Evolutionary conservation across 2,888 invertebrate species (phyloP), one percentile per base, ranked within the genome.

Genomic region (Acrocyrtus sp.): DNA sequence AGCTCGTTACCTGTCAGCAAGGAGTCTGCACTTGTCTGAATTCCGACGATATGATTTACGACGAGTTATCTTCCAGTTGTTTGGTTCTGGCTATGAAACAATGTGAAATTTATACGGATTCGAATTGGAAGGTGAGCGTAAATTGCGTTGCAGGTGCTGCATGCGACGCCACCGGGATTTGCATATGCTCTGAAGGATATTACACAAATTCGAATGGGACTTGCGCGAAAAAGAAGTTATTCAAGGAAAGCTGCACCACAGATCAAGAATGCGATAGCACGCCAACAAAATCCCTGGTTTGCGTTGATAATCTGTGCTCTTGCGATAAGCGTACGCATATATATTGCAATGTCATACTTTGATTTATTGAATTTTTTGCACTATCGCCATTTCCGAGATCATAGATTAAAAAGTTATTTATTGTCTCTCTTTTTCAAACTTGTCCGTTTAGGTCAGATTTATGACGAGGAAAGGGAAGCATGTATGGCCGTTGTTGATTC

Each of bases 401-500:
- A n/a, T n/a, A n/a, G n/a, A n/a, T n/a, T n/a, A n/a, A n/a, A n/a
- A n/a, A n/a, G n/a, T n/a, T n/a, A n/a, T n/a, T n/a, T n/a, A n/a
- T n/a, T n/a, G n/a, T n/a, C n/a, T n/a, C n/a, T n/a, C n/a, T n/a
- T n/a, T n/a, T n/a, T n/a, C n/a, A 29, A 41, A 58, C 3, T 34
- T 12, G 15, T 54, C 26, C 51, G n/a, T 47, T 22, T 51, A 53
- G 65, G 61, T 27, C 75, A 78, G 47, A 61, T 77, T 65, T 80
- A 68, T 65, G 78, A 79, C 24, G 45, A 29, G 22, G 62, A 58
- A 47, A 58, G 70, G 47, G 53, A 58, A 21, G 29, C 65, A 0
- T 78, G 78, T 51, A 77, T 79, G 10, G 72, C 73, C 5, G 29
- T 75, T 1, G 80, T 79, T 1, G 80, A 76, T 27, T 67, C 73